Evolutionary conservation across 2,888 invertebrate species (phyloP).

Genomic region (Parnassius orleans): DNA sequence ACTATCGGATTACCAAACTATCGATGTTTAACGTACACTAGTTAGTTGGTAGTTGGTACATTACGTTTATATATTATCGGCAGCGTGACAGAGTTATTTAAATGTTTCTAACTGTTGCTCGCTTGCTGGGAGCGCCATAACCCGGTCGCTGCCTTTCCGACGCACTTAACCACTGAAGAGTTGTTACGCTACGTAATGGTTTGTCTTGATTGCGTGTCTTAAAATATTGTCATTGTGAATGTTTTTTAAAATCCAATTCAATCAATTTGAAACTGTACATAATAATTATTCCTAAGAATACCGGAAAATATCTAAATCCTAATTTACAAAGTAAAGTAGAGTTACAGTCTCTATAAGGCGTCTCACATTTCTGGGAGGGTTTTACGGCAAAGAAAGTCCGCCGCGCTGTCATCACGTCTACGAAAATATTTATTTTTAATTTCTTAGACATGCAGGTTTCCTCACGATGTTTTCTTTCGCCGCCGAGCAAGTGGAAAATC

Average conservation of each 20-base stretch:
- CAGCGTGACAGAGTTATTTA: conserved; percentile 70
- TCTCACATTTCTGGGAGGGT: neutral
- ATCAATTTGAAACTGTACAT: too few relatives aligned
- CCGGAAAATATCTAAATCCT: too few relatives aligned
- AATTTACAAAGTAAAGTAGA: too few relatives aligned
- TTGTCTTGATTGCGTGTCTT: conserved; percentile 7
- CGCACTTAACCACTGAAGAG: conserved; percentile 3
- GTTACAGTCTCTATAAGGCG: too few relatives aligned
- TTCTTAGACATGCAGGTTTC: too few relatives aligned
- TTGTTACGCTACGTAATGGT: conserved; percentile 16
- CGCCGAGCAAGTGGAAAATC: too few relatives aligned
- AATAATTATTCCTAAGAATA: too few relatives aligned
- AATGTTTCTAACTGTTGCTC: conserved; percentile 66
- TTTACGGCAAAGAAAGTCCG: neutral
- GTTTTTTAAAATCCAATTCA: neutral
- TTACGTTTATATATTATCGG: conserved; percentile 50
- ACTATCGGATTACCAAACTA: too few relatives aligned
- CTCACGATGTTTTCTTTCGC: too few relatives aligned
- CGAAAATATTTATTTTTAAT: too few relatives aligned
- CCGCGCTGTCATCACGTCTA: too few relatives aligned
- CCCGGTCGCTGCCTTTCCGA: conserved; percentile 45
- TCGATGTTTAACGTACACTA: too few relatives aligned
- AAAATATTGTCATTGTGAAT: neutral
- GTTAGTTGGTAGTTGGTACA: conserved; percentile 38
- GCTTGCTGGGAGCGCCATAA: conserved; percentile 53